Percentiles rank a stretch among this genome's conserved stretches.
Evolutionary conservation across 2,888 invertebrate species (phyloP).

Genomic region (Meiosimyza decipiens): DNA sequence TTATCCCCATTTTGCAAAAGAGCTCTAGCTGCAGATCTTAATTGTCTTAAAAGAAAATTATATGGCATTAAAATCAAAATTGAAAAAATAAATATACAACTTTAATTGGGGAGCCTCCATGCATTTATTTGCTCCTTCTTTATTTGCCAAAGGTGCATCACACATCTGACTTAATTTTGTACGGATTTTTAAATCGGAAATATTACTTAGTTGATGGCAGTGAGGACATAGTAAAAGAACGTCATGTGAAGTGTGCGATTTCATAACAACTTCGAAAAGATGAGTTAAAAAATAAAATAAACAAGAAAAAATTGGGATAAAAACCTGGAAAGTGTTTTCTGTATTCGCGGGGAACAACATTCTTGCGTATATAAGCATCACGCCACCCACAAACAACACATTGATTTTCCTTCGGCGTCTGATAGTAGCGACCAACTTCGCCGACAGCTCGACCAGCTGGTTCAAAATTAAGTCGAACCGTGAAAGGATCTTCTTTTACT

Average conservation of each 20-base stretch:
- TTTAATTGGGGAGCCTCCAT: conserved; percentile 63
- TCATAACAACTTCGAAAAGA: conserved; percentile 74
- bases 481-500: conserved; percentile 69
- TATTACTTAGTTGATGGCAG: conserved; percentile 80
- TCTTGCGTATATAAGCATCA: conserved; percentile 79
- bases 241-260: conserved; percentile 85
- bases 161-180: conserved; percentile 72
- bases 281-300: neutral
- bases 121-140: conserved; percentile 55
- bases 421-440: conserved; percentile 79
- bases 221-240: conserved; percentile 77
- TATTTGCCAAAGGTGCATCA: conserved; percentile 72
- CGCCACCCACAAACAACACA: conserved; percentile 83
- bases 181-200: conserved; percentile 72
- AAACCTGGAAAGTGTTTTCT: conserved; percentile 78
- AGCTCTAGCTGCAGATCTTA: conserved; percentile 73
- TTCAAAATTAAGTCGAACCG: conserved; percentile 80
- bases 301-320: conserved; percentile 5
- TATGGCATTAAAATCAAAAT: conserved; percentile 28
- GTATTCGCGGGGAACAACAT: conserved; percentile 86
- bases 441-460: conserved; percentile 79
- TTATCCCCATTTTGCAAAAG: conserved; percentile 66
- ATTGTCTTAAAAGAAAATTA: conserved; percentile 62
- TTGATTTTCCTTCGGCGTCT: conserved; percentile 76
- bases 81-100: conserved; percentile 46